A percentile compares a stretch with the other conserved stretches of the same genome.
Conservation (phyloP, 2,113 vertebrate genomes). For the Chionomys nivalis region DNA sequence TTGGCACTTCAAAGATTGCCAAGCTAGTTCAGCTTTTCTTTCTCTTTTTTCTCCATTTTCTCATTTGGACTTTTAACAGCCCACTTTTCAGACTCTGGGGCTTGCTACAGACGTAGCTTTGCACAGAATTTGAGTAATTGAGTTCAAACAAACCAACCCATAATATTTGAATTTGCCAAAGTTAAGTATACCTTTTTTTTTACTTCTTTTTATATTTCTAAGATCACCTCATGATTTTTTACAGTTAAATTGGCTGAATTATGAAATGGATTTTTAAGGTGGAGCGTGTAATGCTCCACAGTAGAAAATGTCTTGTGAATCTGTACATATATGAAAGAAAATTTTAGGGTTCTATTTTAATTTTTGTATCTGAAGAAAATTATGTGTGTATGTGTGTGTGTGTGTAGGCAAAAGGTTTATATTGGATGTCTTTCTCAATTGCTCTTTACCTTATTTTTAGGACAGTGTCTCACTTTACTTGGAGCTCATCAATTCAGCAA, state of each 20-base stretch:
- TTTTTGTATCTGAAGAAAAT: neutral
- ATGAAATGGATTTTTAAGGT: neutral
- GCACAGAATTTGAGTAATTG: slow-evolving; percentile 50
- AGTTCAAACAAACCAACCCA: slow-evolving; percentile 5
- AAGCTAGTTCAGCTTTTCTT: slow-evolving; percentile 71
- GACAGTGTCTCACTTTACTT: neutral
- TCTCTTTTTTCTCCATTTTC: slow-evolving; percentile 34
- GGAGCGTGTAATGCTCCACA: neutral
- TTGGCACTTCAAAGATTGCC: slow-evolving; percentile 75
- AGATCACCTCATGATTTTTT: neutral
- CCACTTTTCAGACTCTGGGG: slow-evolving; percentile 59
- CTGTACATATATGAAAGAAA: neutral
- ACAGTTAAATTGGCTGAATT: slow-evolving; percentile 45
- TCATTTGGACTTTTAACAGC: slow-evolving; percentile 69
- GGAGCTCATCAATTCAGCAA: neutral
- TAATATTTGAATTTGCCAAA: slow-evolving; percentile 50
- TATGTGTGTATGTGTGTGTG: neutral
- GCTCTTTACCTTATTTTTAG: neutral
- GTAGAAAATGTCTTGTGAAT: neutral
- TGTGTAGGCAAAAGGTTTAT: neutral
- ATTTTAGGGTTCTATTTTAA: slow-evolving; percentile 7
- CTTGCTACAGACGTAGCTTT: slow-evolving; percentile 47
- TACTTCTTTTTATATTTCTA: neutral
- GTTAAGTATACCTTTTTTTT: slow-evolving; percentile 15
- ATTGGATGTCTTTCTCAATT: neutral